Conservation (phyloP, 1,140 invertebrate species). For the Nebria ingens region DNA sequence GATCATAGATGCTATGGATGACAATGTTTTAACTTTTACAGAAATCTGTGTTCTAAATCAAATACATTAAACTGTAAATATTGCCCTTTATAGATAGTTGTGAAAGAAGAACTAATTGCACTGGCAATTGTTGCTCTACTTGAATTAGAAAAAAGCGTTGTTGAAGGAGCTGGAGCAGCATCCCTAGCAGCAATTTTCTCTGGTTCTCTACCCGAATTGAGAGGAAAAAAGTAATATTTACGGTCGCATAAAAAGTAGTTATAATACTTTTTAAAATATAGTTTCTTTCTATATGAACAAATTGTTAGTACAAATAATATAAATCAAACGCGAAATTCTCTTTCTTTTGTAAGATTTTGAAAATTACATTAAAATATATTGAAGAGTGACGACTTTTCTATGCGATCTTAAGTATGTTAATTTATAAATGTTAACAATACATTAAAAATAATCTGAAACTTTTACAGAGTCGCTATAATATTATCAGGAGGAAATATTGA, state of each 20-base stretch:
- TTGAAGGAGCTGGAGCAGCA: constrained; percentile 61
- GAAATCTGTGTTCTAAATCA: too few species aligned
- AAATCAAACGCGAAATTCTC: too few species aligned
- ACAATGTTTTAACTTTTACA: too few species aligned
- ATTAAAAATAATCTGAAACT: not conserved
- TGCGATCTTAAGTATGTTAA: constrained; percentile 14
- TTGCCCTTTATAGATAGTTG: constrained; percentile 27
- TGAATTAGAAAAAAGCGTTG: constrained; percentile 58
- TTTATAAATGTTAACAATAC: not conserved
- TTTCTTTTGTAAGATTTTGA: too few species aligned
- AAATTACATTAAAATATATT: too few species aligned
- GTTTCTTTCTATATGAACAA: too few species aligned
- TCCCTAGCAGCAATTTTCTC: constrained; percentile 57
- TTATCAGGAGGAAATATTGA: constrained; percentile 67
- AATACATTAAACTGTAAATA: not conserved
- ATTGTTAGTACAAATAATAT: too few species aligned
- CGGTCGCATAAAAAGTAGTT: too few species aligned
- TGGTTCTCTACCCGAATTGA: constrained; percentile 53
- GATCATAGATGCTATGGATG: too few species aligned
- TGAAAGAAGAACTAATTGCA: constrained; percentile 52
- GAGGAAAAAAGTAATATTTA: constrained; percentile 50
- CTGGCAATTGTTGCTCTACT: constrained; percentile 54
- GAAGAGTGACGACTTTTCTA: too few species aligned
- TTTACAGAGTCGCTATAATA: constrained; percentile 50
- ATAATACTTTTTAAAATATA: constrained; percentile 1